Conservation (phyloP, 1,140 invertebrate genomes). For the Plectrocnemia conspersa region DNA sequence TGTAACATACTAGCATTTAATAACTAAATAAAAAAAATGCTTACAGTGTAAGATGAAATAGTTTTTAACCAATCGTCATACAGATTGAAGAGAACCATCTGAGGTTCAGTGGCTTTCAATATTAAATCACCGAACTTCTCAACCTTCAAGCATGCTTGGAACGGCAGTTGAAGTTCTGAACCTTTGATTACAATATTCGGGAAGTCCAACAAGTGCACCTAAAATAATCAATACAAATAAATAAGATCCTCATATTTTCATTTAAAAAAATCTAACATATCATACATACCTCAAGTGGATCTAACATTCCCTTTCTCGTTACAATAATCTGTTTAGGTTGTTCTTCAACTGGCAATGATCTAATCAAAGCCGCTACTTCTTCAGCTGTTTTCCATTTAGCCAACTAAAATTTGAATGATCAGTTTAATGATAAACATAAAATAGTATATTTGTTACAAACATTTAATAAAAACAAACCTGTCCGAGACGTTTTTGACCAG, state of each 20-base stretch:
- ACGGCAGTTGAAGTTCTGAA: conserved; percentile 96
- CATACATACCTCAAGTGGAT: conserved; percentile 78
- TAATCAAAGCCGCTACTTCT: conserved; percentile 98
- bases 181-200: conserved; percentile 99
- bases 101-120: conserved; percentile 97
- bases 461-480: conserved; percentile 47
- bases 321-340: conserved; percentile 99
- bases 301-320: conserved; percentile 98
- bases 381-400: conserved; percentile 99
- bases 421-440: conserved; percentile 10
- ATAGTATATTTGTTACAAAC: background rate
- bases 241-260: conserved; percentile 6
- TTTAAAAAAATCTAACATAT: background rate
- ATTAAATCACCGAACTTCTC: conserved; percentile 99
- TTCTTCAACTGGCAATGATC: conserved; percentile 98
- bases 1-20: background rate
- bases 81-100: conserved; percentile 99
- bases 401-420: conserved; percentile 52
- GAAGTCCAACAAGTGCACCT: conserved; percentile 96
- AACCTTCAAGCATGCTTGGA: conserved; percentile 98
- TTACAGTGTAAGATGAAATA: conserved; percentile 85
- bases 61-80: conserved; percentile 99
- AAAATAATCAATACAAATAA: conserved; percentile 31
- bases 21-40: conserved; percentile 33
- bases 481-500: conserved; percentile 90